Conservation (phyloP, 2,113 vertebrate species). For the Rattus norvegicus region DNA sequence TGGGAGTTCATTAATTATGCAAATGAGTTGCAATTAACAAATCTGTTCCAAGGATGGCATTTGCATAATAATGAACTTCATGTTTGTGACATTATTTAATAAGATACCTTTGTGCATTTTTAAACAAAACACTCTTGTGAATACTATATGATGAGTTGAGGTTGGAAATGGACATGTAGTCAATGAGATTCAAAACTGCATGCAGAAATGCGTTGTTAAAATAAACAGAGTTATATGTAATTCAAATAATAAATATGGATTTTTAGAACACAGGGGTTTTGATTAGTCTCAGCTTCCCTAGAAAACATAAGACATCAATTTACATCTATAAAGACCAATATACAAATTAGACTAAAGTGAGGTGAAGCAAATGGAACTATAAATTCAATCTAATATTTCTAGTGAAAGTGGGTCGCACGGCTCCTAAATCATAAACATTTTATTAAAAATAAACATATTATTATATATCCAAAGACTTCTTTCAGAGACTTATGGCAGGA, state of each 20-base stretch:
- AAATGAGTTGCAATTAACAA: constrained; percentile 97
- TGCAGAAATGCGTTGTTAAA: constrained; percentile 74
- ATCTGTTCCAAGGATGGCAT: constrained; percentile 93
- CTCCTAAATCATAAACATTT: constrained; percentile 19
- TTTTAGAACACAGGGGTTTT: constrained; percentile 70
- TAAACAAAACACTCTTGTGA: constrained; percentile 86
- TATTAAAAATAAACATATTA: neutral
- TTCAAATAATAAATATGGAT: constrained; percentile 78
- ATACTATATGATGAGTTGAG: constrained; percentile 76
- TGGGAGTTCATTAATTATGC: constrained; percentile 98
- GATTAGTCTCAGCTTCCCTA: constrained; percentile 73
- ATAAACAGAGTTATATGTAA: constrained; percentile 77
- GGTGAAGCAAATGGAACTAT: constrained; percentile 74
- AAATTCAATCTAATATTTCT: constrained; percentile 71
- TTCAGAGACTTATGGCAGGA: neutral
- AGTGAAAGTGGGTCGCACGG: constrained; percentile 11
- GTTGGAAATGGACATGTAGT: constrained; percentile 82
- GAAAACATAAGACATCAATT: constrained; percentile 72
- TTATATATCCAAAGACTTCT: neutral
- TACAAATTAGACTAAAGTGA: constrained; percentile 68
- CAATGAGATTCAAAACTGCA: constrained; percentile 79
- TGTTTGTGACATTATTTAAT: constrained; percentile 95
- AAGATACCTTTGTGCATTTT: constrained; percentile 93
- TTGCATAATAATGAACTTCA: constrained; percentile 97
- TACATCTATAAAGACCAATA: constrained; percentile 71